Percentiles rank a stretch among this genome's conserved stretches.
phyloP scores from a whole-genome alignment of 2,113 vertebrate genomes.

The Neomonachus schauinslandi region DNA sequence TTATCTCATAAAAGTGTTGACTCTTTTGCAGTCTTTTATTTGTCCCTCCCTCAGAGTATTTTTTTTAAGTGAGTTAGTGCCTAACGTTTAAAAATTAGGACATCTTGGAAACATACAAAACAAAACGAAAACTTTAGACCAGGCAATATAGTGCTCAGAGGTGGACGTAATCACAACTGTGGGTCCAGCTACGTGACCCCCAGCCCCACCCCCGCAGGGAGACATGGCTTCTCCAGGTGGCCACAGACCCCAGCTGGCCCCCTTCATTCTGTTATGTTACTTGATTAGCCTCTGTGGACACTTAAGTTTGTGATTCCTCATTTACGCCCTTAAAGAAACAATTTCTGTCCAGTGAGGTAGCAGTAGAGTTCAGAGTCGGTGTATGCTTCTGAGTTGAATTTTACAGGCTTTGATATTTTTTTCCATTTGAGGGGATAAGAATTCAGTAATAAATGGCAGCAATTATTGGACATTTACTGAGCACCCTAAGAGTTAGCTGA shows the following conservation, averaged over 20 bases:
- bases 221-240: neutral
- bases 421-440: neutral
- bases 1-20: neutral
- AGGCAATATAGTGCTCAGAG: neutral
- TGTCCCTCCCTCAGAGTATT: neutral
- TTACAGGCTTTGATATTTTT: slow-evolving; percentile 7
- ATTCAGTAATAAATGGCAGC: neutral
- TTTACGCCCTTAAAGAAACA: neutral
- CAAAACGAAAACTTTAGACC: neutral
- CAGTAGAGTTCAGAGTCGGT: neutral
- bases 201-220: accelerated
- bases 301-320: neutral
- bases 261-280: accelerated
- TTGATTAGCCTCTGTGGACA: neutral
- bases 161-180: neutral
- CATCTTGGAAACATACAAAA: neutral
- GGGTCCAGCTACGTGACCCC: neutral
- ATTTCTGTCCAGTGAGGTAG: neutral
- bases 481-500: neutral
- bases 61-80: neutral
- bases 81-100: slow-evolving; percentile 23
- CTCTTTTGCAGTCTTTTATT: neutral
- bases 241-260: neutral
- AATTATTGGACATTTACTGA: neutral
- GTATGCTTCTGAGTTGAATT: slow-evolving; percentile 26